These are phyloP conservation scores for Linnaemya vulpina DNA, from an alignment of 2,888 invertebrate species.

Conservation along the genomic window DNA sequence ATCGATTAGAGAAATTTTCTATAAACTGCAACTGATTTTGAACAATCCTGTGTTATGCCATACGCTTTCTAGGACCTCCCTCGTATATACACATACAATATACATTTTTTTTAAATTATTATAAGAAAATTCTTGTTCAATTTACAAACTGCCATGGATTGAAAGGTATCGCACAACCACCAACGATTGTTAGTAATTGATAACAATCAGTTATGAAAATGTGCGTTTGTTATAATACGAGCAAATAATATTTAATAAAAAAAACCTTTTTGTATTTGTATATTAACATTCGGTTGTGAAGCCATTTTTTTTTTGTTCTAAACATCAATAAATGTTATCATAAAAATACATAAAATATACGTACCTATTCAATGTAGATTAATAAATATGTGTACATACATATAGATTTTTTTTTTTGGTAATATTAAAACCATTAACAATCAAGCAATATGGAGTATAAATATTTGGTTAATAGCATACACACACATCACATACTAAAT, in stretches of 20 bases:
- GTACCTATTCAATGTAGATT: slow-evolving; percentile 3
- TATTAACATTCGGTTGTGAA: slow-evolving; percentile 66
- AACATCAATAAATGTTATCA: slow-evolving; percentile 63
- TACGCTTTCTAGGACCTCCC: neutral
- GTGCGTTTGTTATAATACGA: slow-evolving; percentile 33
- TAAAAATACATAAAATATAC: slow-evolving; percentile 15
- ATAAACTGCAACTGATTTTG: too few species aligned
- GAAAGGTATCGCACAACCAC: slow-evolving; percentile 50
- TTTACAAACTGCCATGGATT: slow-evolving; percentile 41
- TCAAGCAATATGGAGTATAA: slow-evolving; percentile 63
- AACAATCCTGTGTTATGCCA: neutral
- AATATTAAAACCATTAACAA: slow-evolving; percentile 50
- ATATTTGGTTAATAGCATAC: slow-evolving; percentile 34
- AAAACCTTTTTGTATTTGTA: slow-evolving; percentile 20
- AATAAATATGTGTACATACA: slow-evolving; percentile 10
- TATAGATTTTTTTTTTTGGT: slow-evolving; percentile 43
- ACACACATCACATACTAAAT: slow-evolving; percentile 25
- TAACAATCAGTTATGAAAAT: slow-evolving; percentile 66
- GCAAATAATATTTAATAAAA: slow-evolving; percentile 10
- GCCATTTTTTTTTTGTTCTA: slow-evolving; percentile 74
- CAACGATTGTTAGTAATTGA: slow-evolving; percentile 51
- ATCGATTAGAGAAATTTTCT: too few species aligned
- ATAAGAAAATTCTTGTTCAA: slow-evolving; percentile 22
- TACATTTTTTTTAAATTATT: neutral
- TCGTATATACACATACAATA: neutral